Evolutionary conservation across 2,888 invertebrate genomes (phyloP), one percentile per base, ranked within the genome.

Genomic region (Zelleria hepariella): DNA sequence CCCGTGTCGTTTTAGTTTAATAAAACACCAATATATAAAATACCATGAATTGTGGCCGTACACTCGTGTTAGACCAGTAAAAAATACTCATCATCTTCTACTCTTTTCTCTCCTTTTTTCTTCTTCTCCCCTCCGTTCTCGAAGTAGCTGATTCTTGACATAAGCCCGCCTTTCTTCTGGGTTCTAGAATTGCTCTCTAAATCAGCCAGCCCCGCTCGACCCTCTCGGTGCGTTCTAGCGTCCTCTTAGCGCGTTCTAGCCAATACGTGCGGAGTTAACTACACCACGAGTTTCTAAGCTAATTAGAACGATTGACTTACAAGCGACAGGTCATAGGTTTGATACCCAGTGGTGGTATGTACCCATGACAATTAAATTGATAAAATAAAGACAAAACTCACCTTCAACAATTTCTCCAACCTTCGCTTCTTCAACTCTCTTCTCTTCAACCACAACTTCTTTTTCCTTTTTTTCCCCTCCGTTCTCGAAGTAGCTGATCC

Each of bases 181-280:
- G 63, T 55, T 15, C 42, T 25, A 4, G n/a, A 32, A 18, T 42
- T 63, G 51, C 58, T 65, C 48, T 67, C 59, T 5, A 65, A 7
- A 25, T 66, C 66, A 4, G 64, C 63, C 18, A 68, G 54, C 56
- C 61, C 48, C 63, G 70, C 56, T 70, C 70, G 0, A 70, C 58
- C 47, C 42, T 82, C 68, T 93, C 92, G 0, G 93, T 93, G 61
- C 93, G 77, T 62, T 91, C 90, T 8, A 89, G 62, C 0, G 92
- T 92, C 64, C 89, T 89, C 64, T 90, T 89, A 0, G 93, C 86
- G 67, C n/a, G n/a, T n/a, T n/a, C n/a, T n/a, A n/a, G n/a, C n/a
- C n/a, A n/a, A n/a, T n/a, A n/a, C n/a, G n/a, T n/a, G n/a, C n/a
- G n/a, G n/a, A n/a, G n/a, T n/a, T n/a, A n/a, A n/a, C n/a, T n/a